phyloP scores from a whole-genome alignment of 35 echinoderm and acorn worm species.

The Patiria miniata region DNA sequence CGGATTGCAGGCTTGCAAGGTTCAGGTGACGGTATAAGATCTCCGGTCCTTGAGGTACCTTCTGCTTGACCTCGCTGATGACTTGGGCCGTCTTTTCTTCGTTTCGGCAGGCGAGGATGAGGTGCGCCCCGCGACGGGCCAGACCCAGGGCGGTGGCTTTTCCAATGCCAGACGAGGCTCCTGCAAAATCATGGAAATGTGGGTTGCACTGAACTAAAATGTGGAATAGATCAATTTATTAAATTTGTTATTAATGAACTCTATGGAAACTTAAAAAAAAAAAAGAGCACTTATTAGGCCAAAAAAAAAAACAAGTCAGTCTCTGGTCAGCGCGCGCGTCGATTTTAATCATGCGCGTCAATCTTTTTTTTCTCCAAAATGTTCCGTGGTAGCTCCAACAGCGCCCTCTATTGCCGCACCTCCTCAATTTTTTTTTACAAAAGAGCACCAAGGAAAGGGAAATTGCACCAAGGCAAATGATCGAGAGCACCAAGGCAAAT shows the following conservation, averaged over 20 bases:
- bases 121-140: constrained; percentile 59
- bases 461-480: too few species aligned
- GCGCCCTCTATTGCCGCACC: too few species aligned
- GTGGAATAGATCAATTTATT: neutral
- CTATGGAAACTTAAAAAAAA: neutral
- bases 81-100: constrained; percentile 42
- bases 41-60: constrained; percentile 26
- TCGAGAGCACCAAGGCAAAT: too few species aligned
- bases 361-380: too few species aligned
- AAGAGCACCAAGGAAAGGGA: too few species aligned
- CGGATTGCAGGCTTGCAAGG: constrained; percentile 50
- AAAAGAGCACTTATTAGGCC: neutral
- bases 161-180: constrained; percentile 65
- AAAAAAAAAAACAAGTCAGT: neutral
- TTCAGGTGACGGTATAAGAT: constrained; percentile 48
- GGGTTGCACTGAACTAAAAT: neutral
- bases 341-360: too few species aligned
- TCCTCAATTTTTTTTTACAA: too few species aligned
- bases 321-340: too few species aligned
- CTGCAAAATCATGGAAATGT: neutral
- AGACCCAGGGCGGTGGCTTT: constrained; percentile 60
- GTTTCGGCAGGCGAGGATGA: constrained; percentile 67
- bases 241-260: neutral
- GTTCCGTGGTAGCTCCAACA: too few species aligned
- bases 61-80: constrained; percentile 29